phyloP scores from a whole-genome alignment of 2,888 invertebrate genomes.

The Eupithecia vulgata region DNA sequence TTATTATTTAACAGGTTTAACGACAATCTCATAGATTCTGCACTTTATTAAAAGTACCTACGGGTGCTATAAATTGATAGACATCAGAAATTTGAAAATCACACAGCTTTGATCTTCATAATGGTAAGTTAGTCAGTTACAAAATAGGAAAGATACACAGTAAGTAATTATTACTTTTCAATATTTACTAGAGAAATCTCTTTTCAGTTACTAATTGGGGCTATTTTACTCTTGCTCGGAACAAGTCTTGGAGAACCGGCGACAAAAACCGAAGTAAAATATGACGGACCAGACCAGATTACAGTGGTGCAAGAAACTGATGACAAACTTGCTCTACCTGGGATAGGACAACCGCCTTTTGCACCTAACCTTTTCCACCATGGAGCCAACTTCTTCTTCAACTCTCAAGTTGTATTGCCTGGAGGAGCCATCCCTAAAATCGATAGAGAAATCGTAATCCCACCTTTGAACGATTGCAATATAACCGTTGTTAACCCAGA shows the following conservation, averaged over 20 bases:
- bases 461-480: constrained; percentile 17
- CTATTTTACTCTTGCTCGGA: constrained; percentile 50
- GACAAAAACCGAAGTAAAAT: constrained; percentile 41
- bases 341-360: constrained; percentile 40
- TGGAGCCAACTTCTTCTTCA: constrained; percentile 59
- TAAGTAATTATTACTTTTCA: neutral
- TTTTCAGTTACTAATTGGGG: constrained; percentile 48
- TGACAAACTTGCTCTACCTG: constrained; percentile 27
- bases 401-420: constrained; percentile 51
- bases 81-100: neutral
- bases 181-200: neutral
- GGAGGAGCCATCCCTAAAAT: constrained; percentile 37
- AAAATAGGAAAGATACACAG: neutral
- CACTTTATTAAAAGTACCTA: constrained; percentile 9
- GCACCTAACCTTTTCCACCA: constrained; percentile 52
- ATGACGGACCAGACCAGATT: constrained; percentile 43
- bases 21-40: constrained; percentile 13
- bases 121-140: constrained; percentile 6
- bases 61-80: constrained; percentile 31
- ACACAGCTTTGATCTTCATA: neutral
- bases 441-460: constrained; percentile 37
- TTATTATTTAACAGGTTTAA: constrained; percentile 34
- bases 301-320: constrained; percentile 45
- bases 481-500: constrained; percentile 11
- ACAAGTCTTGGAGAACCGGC: constrained; percentile 37